A percentile compares a stretch with the other conserved stretches of the same genome.
These are phyloP conservation scores for Eriocheir sinensis DNA, from an alignment of 1,140 invertebrate genomes.

Conservation along the genomic window DNA sequence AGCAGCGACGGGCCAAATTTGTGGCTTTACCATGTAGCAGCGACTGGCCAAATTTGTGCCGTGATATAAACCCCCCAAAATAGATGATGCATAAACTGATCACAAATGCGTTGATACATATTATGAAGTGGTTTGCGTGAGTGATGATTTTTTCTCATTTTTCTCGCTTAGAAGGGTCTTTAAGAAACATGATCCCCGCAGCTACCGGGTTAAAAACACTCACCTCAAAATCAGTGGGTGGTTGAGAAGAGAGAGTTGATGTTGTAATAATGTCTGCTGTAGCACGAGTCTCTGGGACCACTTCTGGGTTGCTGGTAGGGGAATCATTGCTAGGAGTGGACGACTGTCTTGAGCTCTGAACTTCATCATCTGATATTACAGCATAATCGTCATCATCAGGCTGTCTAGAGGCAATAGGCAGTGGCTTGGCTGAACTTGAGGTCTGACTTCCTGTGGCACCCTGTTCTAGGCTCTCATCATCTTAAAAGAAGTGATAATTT, in stretches of 20 bases:
- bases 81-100: too few species aligned
- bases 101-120: too few species aligned
- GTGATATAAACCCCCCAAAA: too few species aligned
- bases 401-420: slow-evolving; percentile 30
- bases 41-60: too few species aligned
- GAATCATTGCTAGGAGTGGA: slow-evolving; percentile 64
- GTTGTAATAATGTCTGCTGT: slow-evolving; percentile 57
- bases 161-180: too few species aligned
- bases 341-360: slow-evolving; percentile 50
- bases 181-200: too few species aligned
- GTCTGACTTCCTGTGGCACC: not conserved
- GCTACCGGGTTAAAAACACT: too few species aligned
- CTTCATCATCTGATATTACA: slow-evolving; percentile 66
- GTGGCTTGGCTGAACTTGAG: not conserved
- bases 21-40: too few species aligned
- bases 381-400: slow-evolving; percentile 64
- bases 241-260: not conserved
- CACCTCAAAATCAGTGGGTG: slow-evolving; percentile 69
- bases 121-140: too few species aligned
- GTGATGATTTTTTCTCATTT: too few species aligned
- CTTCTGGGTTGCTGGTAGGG: slow-evolving; percentile 33
- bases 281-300: slow-evolving; percentile 31
- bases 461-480: not conserved
- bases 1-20: too few species aligned
- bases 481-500: not conserved